Evolutionary conservation across 2,797 vertebrate species (phyloP).

Genomic region (Chelidonichthys spinosus): DNA sequence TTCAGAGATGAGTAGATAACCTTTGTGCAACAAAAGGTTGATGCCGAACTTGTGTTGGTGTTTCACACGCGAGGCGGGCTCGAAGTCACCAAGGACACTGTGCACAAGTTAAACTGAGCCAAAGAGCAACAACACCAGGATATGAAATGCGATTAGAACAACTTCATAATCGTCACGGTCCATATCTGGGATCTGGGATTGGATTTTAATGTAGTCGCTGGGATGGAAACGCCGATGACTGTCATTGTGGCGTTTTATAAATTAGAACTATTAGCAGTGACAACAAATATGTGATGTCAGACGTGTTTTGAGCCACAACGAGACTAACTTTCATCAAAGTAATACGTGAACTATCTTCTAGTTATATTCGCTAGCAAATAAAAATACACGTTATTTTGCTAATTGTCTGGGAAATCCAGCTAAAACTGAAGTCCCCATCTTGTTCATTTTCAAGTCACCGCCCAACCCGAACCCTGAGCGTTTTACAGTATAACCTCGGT

Average conservation of each 20-base stretch:
- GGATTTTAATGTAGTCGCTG: constrained; percentile 58
- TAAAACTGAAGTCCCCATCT: neutral
- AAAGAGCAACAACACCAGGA: constrained; percentile 20
- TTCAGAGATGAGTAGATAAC: constrained; percentile 44
- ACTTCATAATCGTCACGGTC: constrained; percentile 46
- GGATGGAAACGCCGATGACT: constrained; percentile 14
- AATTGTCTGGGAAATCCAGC: neutral
- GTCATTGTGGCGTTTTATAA: constrained; percentile 50
- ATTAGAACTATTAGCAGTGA: constrained; percentile 36
- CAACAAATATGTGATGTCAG: constrained; percentile 17
- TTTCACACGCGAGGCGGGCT: constrained; percentile 14
- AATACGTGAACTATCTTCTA: too few relatives aligned
- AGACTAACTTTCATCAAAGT: too few relatives aligned
- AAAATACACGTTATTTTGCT: neutral
- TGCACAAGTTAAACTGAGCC: constrained; percentile 23
- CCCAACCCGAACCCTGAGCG: neutral
- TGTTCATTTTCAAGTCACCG: neutral
- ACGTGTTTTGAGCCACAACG: too few relatives aligned
- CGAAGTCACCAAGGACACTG: constrained; percentile 29
- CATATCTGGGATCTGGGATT: constrained; percentile 42
- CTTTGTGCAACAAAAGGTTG: constrained; percentile 52
- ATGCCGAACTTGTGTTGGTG: constrained; percentile 23
- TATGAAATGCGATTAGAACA: constrained; percentile 46
- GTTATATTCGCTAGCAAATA: neutral
- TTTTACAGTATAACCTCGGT: neutral